These are phyloP conservation scores for Zophobas morio DNA, from an alignment of 1,140 invertebrate genomes.

Conservation along the genomic window DNA sequence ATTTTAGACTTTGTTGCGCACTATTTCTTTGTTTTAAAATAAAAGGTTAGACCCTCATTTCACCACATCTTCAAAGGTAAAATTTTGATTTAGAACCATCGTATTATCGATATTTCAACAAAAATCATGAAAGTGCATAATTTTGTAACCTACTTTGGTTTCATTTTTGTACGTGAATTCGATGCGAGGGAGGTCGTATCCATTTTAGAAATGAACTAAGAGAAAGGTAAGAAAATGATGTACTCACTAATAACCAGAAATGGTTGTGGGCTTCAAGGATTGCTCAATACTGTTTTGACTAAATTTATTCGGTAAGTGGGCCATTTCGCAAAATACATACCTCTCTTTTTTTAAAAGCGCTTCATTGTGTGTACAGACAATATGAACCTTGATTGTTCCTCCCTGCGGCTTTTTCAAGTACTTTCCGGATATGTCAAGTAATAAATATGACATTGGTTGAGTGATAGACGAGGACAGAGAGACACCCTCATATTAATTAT, in stretches of 20 bases:
- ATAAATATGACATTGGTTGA: slow-evolving; percentile 20
- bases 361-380: slow-evolving; percentile 1
- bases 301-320: slow-evolving; percentile 13
- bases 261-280: slow-evolving; percentile 21
- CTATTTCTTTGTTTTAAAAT: slow-evolving; percentile 18
- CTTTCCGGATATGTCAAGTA: slow-evolving; percentile 5
- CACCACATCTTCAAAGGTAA: background rate
- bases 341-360: background rate
- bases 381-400: background rate
- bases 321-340: background rate
- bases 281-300: slow-evolving; percentile 27
- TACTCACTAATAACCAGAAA: slow-evolving; percentile 26
- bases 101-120: background rate
- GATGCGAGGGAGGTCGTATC: slow-evolving; percentile 1
- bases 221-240: slow-evolving; percentile 11
- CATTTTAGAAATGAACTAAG: slow-evolving; percentile 4
- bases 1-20: background rate
- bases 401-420: background rate
- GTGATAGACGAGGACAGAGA: slow-evolving; percentile 25
- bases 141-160: slow-evolving; percentile 17
- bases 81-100: slow-evolving; percentile 24
- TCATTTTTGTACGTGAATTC: slow-evolving; percentile 6
- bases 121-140: slow-evolving; percentile 7
- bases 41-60: slow-evolving; percentile 22
- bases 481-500: slow-evolving; percentile 25